Percentiles rank a stretch among this genome's conserved stretches.
These are phyloP conservation scores for Nanger granti DNA, from an alignment of 2,113 vertebrate species.

Conservation along the genomic window DNA sequence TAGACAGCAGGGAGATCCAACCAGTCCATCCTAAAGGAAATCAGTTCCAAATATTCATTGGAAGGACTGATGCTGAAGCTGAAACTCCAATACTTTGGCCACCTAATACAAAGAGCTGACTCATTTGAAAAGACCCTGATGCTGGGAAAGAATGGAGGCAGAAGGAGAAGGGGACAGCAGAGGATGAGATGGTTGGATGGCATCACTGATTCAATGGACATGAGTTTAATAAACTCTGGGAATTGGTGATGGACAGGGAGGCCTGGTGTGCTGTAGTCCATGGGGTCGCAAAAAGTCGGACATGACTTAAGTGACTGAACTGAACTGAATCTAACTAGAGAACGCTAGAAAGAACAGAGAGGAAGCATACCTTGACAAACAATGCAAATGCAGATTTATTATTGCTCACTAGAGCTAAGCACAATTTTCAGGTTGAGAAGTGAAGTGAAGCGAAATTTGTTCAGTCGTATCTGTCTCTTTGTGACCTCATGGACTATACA, in stretches of 20 bases:
- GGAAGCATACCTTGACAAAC: neutral
- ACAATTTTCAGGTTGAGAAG: neutral
- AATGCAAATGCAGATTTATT: neutral
- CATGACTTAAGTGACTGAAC: neutral
- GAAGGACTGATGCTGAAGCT: neutral
- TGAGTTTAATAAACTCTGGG: neutral
- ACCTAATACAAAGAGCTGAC: neutral
- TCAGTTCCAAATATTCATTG: neutral
- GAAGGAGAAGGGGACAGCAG: neutral
- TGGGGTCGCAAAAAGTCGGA: accelerated
- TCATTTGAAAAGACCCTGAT: neutral
- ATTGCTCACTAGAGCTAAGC: neutral
- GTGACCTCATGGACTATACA: neutral
- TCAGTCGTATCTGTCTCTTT: neutral
- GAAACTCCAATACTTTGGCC: neutral
- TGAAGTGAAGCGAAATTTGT: neutral
- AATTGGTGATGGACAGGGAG: neutral
- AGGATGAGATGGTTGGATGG: neutral
- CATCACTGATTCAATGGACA: neutral
- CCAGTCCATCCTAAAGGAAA: neutral
- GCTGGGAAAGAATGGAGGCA: neutral
- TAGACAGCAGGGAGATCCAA: neutral
- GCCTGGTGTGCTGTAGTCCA: neutral
- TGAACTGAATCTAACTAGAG: neutral
- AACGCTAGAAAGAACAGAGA: neutral